Evolutionary conservation across 1,140 invertebrate species (phyloP), one percentile per base, ranked within the genome.

Genomic region (Lerema accius): DNA sequence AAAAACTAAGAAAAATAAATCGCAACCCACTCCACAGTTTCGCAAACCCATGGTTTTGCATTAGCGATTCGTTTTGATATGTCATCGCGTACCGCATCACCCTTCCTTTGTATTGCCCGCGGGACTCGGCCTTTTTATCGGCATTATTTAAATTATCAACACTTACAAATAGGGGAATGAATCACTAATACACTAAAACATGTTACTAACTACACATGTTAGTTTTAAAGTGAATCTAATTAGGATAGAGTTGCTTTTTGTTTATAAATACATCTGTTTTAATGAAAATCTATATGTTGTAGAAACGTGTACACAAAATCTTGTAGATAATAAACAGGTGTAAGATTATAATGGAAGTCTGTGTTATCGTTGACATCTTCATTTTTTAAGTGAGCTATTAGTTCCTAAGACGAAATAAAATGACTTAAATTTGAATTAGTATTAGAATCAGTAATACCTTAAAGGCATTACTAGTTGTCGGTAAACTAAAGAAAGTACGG

Each of bases 61-160:
- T 86, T 85, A 85, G 71, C 78, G 74, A 85, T 85, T 82, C 82
- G 81, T 85, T 86, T 77, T 85, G 84, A 85, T 85, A 83, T 84
- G 80, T 89, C 86, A 84, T 86, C 82, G 72, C 69, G 42, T 45
- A 32, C 63, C 59, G 65, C 71, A 64, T 46, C 50, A 62, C 49
- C 66, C 53, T 61, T 63, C 80, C 76, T 80, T 81, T 77, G 65
- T 77, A 40, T 62, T 59, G 58, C 69, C 69, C 61, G 63, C 71
- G 69, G 67, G 64, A 66, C 61, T 56, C 73, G 69, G 75, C 78
- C 79, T 81, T 82, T 78, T 79, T 79, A 74, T 78, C 67, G 69
- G 70, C 72, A 73, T 80, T 80, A 82, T 84, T 78, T 67, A 79
- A 81, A 83, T 86, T 80, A 82, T 82, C 78, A 82, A 71, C 80